Evolutionary conservation across 2,797 vertebrate genomes (phyloP), one percentile per base, ranked within the genome.

Genomic region (Momotus momota): DNA sequence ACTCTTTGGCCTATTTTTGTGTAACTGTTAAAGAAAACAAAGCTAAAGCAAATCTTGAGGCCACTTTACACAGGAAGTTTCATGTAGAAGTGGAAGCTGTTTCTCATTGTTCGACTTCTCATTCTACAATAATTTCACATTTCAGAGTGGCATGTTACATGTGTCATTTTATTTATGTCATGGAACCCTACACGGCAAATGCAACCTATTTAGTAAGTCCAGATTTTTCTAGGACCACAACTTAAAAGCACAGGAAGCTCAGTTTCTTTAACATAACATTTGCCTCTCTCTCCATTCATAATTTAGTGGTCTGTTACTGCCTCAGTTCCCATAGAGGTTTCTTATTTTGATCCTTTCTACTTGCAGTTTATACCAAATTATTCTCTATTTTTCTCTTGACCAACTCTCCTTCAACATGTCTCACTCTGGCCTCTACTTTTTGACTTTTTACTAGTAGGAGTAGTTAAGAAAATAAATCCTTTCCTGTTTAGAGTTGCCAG

Each of bases 81-180:
- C 94, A 94, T 82, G 58, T 95, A 72, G 75, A 91, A 93, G 58
- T 23, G 64, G 95, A 98, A 98, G 91, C 97, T 98, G 97, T 96
- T 98, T 98, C 91, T 97, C 94, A 98, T 98, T 97, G 96, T 96
- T 96, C 91, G 86, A 82, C 92, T 96, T 97, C 95, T 97, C 85
- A 93, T 96, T 97, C 90, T 95, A 96, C 94, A 97, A 78, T 91
- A 91, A 94, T 97, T 93, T 83, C 77, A 88, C 81, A 92, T 97
- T 97, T 98, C 95, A 95, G 92, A 96, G 75, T 94, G 90, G 86
- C 96, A 95, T 80, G 55, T 96, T 97, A 97, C 97, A 97, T 96
- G 74, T 97, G 96, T 95, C 55, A 38, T 94, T 97, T 97, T 97
- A 97, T 98, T 98, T 97, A 97, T 97, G 93, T 97, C 21, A 1